These are phyloP conservation scores for Crocidura indochinensis DNA, from an alignment of 2,797 vertebrate genomes.

Conservation along the genomic window DNA sequence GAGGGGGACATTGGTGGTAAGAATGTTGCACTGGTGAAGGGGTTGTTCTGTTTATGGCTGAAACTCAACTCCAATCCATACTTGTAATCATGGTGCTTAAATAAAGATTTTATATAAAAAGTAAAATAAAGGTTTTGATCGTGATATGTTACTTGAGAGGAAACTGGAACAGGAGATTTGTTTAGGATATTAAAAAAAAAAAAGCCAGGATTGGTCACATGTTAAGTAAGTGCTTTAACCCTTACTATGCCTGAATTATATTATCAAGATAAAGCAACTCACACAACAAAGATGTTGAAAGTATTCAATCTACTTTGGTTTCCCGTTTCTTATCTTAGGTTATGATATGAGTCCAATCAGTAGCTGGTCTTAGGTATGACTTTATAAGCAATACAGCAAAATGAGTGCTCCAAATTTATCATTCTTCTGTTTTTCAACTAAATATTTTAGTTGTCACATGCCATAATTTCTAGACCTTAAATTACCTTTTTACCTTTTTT, in stretches of 20 bases:
- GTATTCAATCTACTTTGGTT: background rate
- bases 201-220: no score
- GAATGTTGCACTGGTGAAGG: no score
- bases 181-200: no score
- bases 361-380: slow-evolving; percentile 5
- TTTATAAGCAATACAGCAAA: slow-evolving; percentile 25
- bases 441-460: slow-evolving; percentile 1
- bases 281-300: background rate
- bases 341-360: slow-evolving; percentile 16
- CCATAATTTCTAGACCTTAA: background rate
- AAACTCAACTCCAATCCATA: no score
- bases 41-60: no score
- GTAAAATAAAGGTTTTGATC: no score
- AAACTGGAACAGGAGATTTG: no score
- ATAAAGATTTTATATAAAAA: no score
- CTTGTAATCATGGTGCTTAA: no score
- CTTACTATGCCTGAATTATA: background rate
- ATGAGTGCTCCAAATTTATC: slow-evolving; percentile 6
- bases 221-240: no score
- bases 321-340: background rate
- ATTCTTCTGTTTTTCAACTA: slow-evolving; percentile 46
- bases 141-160: no score
- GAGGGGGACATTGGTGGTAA: no score
- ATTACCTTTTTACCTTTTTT: background rate
- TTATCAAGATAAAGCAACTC: background rate